Conservation (phyloP, 2,113 vertebrate species). For the Gyps fulvus region DNA sequence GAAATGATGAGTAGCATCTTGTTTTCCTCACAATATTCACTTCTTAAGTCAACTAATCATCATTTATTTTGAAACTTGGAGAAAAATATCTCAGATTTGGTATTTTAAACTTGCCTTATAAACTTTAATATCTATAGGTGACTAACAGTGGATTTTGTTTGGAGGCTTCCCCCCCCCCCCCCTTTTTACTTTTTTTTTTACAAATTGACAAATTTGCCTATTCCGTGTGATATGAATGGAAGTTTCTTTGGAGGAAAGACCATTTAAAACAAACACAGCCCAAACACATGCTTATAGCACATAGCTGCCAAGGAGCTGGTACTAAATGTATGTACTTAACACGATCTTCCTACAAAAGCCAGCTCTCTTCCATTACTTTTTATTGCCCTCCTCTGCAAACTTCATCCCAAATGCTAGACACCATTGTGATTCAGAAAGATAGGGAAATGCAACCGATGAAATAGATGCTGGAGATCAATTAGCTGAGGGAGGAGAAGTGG, state of each 20-base stretch:
- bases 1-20: neutral
- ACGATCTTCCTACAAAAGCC: neutral
- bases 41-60: neutral
- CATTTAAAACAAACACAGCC: neutral
- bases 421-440: neutral
- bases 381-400: neutral
- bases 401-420: neutral
- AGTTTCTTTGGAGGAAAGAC: neutral
- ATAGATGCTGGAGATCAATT: neutral
- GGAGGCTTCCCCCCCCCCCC: rapidly evolving
- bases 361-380: neutral
- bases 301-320: neutral
- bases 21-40: neutral
- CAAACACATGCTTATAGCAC: neutral
- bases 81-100: neutral
- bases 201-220: neutral
- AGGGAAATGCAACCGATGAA: rapidly evolving
- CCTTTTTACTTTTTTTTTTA: neutral
- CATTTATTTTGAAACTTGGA: neutral
- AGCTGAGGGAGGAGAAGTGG: neutral
- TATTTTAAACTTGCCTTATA: neutral
- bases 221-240: neutral
- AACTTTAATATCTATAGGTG: neutral
- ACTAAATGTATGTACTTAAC: neutral
- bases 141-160: neutral